Evolutionary conservation across 2,113 vertebrate genomes (phyloP).

Genomic region (Centropristis striata): DNA sequence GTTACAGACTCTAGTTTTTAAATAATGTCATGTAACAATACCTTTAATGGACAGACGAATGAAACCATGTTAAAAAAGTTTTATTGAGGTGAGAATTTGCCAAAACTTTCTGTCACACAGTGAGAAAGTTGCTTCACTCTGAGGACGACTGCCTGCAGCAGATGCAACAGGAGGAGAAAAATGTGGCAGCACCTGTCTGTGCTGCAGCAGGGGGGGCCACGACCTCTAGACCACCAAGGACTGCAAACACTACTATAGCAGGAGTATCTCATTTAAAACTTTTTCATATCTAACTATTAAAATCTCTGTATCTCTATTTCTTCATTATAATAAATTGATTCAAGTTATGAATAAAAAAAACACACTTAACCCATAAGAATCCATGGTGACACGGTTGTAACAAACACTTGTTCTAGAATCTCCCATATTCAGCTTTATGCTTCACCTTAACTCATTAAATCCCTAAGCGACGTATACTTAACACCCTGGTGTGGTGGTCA

Average conservation of each 20-base stretch:
- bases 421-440: too few relatives aligned
- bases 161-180: constrained; percentile 54
- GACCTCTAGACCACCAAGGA: constrained; percentile 67
- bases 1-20: background rate
- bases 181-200: constrained; percentile 67
- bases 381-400: too few relatives aligned
- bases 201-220: constrained; percentile 36
- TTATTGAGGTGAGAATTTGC: background rate
- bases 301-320: background rate
- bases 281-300: background rate
- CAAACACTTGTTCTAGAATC: too few relatives aligned
- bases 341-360: too few relatives aligned
- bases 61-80: background rate
- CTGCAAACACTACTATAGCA: constrained; percentile 27
- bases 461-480: too few relatives aligned
- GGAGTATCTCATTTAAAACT: background rate
- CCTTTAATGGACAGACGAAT: background rate
- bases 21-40: background rate
- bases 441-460: too few relatives aligned
- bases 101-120: constrained; percentile 1
- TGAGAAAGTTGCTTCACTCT: constrained; percentile 13
- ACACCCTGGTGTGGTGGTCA: too few relatives aligned
- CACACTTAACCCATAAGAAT: too few relatives aligned
- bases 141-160: constrained; percentile 59
- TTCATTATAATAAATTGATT: background rate